These are phyloP conservation scores for Olivierus martensii DNA, from an alignment of 1,140 invertebrate species.

Conservation along the genomic window DNA sequence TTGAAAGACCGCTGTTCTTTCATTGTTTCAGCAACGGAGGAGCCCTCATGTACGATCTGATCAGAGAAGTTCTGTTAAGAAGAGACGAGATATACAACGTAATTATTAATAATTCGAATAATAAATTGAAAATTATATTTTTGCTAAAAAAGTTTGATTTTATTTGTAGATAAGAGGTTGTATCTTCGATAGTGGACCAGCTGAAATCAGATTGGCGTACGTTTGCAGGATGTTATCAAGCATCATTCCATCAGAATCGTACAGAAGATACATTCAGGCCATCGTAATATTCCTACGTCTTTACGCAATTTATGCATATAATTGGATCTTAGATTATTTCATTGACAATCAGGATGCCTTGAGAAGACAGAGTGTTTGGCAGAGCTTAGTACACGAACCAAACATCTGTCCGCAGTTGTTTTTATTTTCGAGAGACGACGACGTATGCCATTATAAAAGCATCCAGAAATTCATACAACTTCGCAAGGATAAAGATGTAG, in stretches of 20 bases:
- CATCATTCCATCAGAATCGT: slow-evolving; percentile 27
- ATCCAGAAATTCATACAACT: slow-evolving; percentile 31
- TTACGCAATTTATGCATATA: slow-evolving; percentile 19
- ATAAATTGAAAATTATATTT: no score
- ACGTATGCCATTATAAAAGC: slow-evolving; percentile 36
- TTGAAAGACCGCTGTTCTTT: slow-evolving; percentile 55
- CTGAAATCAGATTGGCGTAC: slow-evolving; percentile 41
- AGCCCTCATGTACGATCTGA: slow-evolving; percentile 48
- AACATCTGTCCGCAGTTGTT: slow-evolving; percentile 51
- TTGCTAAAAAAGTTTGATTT: no score
- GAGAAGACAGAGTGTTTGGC: slow-evolving; percentile 25
- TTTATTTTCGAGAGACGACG: slow-evolving; percentile 55
- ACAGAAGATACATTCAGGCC: slow-evolving; percentile 18
- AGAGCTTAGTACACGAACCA: slow-evolving; percentile 32
- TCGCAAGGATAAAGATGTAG: slow-evolving; percentile 42
- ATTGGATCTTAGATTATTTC: slow-evolving; percentile 19
- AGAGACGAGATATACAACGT: no score
- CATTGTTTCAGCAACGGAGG: slow-evolving; percentile 71
- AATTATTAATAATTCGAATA: no score
- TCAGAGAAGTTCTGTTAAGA: slow-evolving; percentile 36
- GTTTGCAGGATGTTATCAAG: slow-evolving; percentile 43
- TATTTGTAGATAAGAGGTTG: slow-evolving; percentile 47
- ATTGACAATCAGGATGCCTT: slow-evolving; percentile 27
- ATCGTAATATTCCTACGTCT: slow-evolving; percentile 18
- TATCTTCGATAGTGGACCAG: slow-evolving; percentile 60